These are phyloP conservation scores for Pseudotriccus pelzelni DNA, from an alignment of 2,797 vertebrate genomes.

Conservation along the genomic window DNA sequence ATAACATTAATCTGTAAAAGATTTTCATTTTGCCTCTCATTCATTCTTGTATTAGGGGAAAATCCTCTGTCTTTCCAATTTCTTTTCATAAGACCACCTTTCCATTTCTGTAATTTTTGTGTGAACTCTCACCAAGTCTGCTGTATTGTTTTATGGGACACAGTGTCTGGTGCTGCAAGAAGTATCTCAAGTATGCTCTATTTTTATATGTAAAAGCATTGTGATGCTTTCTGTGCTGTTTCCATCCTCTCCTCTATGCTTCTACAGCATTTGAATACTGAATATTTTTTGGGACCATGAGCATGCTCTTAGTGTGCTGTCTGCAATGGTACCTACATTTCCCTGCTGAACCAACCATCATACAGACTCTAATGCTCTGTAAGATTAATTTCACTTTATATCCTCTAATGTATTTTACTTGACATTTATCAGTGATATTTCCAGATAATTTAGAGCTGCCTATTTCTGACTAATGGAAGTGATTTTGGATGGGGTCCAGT, in stretches of 20 bases:
- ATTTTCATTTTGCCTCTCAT: conserved; percentile 1
- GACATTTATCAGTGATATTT: background rate
- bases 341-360: background rate
- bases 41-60: background rate
- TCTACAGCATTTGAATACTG: background rate
- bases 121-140: conserved; percentile 16
- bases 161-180: background rate
- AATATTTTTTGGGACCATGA: background rate
- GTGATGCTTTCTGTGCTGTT: background rate
- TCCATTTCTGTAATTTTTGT: conserved; percentile 9
- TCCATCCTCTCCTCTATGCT: background rate
- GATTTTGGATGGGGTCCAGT: background rate
- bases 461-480: background rate
- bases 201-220: background rate
- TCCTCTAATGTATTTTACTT: background rate
- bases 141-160: background rate
- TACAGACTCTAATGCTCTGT: background rate
- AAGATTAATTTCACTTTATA: background rate
- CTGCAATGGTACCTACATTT: background rate
- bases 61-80: background rate
- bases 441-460: background rate
- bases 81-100: background rate
- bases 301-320: background rate
- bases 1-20: conserved; percentile 1
- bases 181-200: background rate